Evolutionary conservation across 2,888 invertebrate species (phyloP), one percentile per base, ranked within the genome.

Genomic region (Aethes cnicana): DNA sequence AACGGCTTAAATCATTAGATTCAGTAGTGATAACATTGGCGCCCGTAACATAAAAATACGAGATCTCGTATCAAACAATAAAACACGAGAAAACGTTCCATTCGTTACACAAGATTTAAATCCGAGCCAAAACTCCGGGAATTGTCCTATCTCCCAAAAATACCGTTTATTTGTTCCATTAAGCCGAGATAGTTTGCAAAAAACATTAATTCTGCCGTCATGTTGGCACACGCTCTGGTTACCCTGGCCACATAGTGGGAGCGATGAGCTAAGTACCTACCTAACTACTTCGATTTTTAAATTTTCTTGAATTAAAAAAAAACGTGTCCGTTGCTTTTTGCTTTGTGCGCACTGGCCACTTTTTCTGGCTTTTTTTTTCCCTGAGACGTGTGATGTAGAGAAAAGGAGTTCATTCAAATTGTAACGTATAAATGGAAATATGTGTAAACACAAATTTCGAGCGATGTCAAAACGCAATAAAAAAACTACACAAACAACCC

Each of bases 171-270:
- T 63, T 53, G 55, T 57, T 57, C 69, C 79, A 81, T 77, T 81
- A 80, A 76, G 74, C 67, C 66, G 61, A 80, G 84, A 85, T 84
- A 85, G 56, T 73, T 75, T 69, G 78, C 78, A 80, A 84, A 84
- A 85, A 84, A 77, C 81, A 81, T 85, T 83, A 84, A 82, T 81
- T 84, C 69, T 71, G 72, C 71, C 74, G 74, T 71, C 54, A 49
- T 50, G 61, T 53, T 61, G 62, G 65, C 70, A 68, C 63, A 60
- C 68, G 43, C 25, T 44, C 28, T 8, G 8, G 7, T 11, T 16
- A 16, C 7, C 17, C 7, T 14, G 8, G 21, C 3, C 9, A 1
- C 2, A 3, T 12, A 37, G 36, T 18, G 18, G 6, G 0, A 23
- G 43, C 49, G 8, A 36, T 1, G 14, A 14, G 6, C 16, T 36